These are phyloP conservation scores for Phrynocephalus versicolor DNA, from an alignment of 2,113 vertebrate species.

Conservation along the genomic window DNA sequence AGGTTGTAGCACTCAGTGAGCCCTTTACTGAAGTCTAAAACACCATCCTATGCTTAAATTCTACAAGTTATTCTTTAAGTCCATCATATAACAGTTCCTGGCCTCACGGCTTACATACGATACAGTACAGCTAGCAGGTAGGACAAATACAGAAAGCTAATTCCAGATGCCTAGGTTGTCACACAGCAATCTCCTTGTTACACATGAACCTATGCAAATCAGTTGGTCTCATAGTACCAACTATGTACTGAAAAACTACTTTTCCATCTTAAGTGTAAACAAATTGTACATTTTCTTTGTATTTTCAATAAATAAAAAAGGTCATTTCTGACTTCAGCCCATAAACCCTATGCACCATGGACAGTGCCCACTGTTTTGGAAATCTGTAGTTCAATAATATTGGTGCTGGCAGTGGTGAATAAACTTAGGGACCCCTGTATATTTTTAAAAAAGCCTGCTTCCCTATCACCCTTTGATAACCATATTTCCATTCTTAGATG, in stretches of 20 bases:
- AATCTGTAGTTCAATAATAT: too few relatives aligned
- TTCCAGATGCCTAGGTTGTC: background rate
- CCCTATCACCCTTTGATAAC: background rate
- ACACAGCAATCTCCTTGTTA: background rate
- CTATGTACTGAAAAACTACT: too few relatives aligned
- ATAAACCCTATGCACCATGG: too few relatives aligned
- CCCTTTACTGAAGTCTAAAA: slow-evolving; percentile 43
- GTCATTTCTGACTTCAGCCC: too few relatives aligned
- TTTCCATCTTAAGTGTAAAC: background rate
- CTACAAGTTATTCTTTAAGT: background rate
- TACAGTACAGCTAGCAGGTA: background rate
- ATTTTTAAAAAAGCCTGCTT: background rate
- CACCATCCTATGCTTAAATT: slow-evolving; percentile 18
- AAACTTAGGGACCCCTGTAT: background rate
- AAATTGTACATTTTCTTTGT: background rate
- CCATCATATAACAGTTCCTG: background rate
- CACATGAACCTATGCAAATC: background rate
- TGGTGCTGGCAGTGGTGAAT: too few relatives aligned
- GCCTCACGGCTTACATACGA: background rate
- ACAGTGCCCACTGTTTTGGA: too few relatives aligned
- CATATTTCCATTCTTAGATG: background rate
- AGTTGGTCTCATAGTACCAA: background rate
- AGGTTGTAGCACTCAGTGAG: slow-evolving; percentile 56
- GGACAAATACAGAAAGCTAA: background rate
- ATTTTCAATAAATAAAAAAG: background rate